Base-by-base conservation (phyloP, 2,888 invertebrate species). In the Protonemura montana region DNA sequence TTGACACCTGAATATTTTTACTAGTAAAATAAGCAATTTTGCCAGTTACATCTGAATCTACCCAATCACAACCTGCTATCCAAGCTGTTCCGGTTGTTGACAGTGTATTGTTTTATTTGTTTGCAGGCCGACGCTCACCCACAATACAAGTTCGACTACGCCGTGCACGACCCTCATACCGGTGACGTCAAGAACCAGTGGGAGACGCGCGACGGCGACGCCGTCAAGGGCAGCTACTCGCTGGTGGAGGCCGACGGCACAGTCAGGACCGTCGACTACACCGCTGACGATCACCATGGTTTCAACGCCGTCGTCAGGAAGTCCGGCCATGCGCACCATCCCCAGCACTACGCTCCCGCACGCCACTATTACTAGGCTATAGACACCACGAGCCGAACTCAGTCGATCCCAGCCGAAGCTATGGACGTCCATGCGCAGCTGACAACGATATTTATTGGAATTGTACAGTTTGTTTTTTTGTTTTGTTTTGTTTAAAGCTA, bases 231-330 rank as follows among this genome's bases (percentile, higher is more conserved):
- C 2, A 82, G 82, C 27, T 87, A 87, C 85, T 85, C 85, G 27
- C 27, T 87, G 30, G 7, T 85, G 85, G 87, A 87, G 42, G 85
- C 87, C 25, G 87, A 87, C 21, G 87, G 87, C 26, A 76, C 87
- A 7, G 30, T 85, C 29, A 59, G 87, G 28, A 88, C 88, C 26
- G 89, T 89, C 41, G 89, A 89, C 85, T 89, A 89, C 88, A 89
- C 89, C 13, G 89, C 89, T 0, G 89, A 89, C 88, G 87, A 89
- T 21, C 88, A 89, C 86, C 88, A 88, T 87, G 89, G 89, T 2
- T 89, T 89, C 88, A 89, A 89, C 87, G 89, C 89, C 7, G 88
- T 89, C 81, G 89, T 90, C 84, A 89, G 88, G 85, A 89, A 89
- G 86, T 86, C 88, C 80, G 89, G 88, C 0, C 89, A 89, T 13